Conservation (phyloP, 2,888 invertebrate genomes). For the Andrena marginata region DNA sequence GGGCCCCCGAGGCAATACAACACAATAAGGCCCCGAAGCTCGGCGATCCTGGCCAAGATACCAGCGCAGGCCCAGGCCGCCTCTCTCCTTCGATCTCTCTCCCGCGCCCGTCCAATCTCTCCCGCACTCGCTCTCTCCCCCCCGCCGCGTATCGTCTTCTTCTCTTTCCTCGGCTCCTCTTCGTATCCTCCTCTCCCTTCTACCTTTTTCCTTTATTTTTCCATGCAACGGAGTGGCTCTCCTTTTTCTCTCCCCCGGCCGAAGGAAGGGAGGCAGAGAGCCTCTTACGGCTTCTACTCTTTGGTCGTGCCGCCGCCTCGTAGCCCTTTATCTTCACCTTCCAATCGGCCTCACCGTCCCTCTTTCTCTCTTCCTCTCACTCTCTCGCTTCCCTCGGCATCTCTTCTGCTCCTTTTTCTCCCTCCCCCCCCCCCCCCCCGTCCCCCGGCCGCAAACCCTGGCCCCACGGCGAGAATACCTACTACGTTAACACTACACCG, state of each 20-base stretch:
- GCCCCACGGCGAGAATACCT: slow-evolving; percentile 32
- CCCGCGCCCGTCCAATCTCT: slow-evolving; percentile 32
- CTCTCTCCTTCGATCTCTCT: slow-evolving; percentile 48
- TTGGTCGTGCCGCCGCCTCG: slow-evolving; percentile 77
- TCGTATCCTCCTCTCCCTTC: slow-evolving; percentile 32
- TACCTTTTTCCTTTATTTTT: slow-evolving; percentile 62
- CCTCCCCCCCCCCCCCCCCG: slow-evolving; percentile 25
- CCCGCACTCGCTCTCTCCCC: neutral
- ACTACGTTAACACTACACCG: slow-evolving; percentile 55
- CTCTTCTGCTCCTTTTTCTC: slow-evolving; percentile 22
- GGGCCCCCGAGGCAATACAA: slow-evolving; percentile 71
- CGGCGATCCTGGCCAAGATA: slow-evolving; percentile 76
- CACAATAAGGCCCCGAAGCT: slow-evolving; percentile 77
- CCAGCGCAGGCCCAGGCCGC: slow-evolving; percentile 58
- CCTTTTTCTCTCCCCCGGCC: slow-evolving; percentile 60
- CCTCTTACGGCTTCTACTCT: slow-evolving; percentile 76
- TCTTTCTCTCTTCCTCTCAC: slow-evolving; percentile 41
- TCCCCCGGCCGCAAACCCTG: slow-evolving; percentile 1
- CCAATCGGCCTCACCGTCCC: slow-evolving; percentile 74
- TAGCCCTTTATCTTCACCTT: slow-evolving; percentile 79
- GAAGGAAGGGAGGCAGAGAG: slow-evolving; percentile 60
- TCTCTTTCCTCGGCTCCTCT: slow-evolving; percentile 42
- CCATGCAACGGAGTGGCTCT: slow-evolving; percentile 71
- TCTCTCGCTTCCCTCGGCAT: slow-evolving; percentile 35
- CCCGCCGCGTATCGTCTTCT: slow-evolving; percentile 38